These are phyloP conservation scores for Rutilus rutilus DNA, from an alignment of 2,113 vertebrate species.

Conservation along the genomic window DNA sequence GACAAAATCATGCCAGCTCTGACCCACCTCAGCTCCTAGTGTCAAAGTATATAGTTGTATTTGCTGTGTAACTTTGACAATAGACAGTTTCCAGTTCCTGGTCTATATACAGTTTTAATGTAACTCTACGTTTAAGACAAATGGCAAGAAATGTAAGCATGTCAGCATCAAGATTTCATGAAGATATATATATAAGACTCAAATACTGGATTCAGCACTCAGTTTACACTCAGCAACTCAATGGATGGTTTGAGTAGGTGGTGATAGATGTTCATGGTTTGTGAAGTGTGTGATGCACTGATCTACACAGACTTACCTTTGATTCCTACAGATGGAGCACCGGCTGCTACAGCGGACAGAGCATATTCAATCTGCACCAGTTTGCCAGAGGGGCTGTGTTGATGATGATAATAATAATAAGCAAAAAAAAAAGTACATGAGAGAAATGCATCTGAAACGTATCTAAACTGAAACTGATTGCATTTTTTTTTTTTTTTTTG, in stretches of 20 bases:
- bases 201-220: no score
- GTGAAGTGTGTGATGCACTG: neutral
- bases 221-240: no score
- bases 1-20: neutral
- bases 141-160: no score
- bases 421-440: neutral
- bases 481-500: no score
- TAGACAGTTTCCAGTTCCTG: no score
- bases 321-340: conserved; percentile 97
- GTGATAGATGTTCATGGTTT: neutral
- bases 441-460: neutral
- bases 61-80: neutral
- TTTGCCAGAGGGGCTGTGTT: conserved; percentile 92
- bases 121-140: no score
- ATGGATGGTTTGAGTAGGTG: no score
- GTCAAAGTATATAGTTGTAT: neutral
- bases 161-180: no score
- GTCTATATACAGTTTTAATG: no score
- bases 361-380: conserved; percentile 99
- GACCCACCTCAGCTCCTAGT: neutral
- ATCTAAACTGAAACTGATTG: neutral
- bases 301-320: conserved; percentile 82
- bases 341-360: conserved; percentile 95
- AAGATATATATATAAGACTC: no score
- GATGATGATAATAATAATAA: neutral